Base-by-base conservation (phyloP, 2,113 vertebrate genomes). In the Bambusicola thoracicus region DNA sequence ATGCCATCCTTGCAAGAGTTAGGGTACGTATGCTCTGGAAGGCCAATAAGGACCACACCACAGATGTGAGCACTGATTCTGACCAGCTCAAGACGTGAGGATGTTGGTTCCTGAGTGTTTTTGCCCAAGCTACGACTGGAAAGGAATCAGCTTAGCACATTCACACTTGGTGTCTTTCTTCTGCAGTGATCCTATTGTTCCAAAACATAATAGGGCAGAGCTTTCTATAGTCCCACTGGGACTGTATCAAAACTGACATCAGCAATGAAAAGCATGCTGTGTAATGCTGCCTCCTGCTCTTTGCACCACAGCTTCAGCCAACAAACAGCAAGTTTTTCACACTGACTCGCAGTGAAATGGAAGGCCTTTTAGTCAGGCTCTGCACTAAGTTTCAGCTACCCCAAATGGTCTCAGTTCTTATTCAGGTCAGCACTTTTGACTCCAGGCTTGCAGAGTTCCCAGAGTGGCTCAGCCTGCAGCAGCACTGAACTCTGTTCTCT, bases 161-260 rank as follows among this genome's bases (percentile, higher is more conserved):
- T 93, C 14, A 1, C 80, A 78, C 53, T 95, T 25, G 84, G 78
- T 97, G 95, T 96, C 97, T 97, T 97, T 96, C 96, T 94, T 96
- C 85, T 91, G 84, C 80, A 95, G 83, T 61, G 89, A 85, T 90
- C 90, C 95, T 97, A 97, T 98, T 98, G 98, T 98, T 97, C 95
- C 95, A 56, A 86, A 95, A 92, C 93, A 97, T 96, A 98, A 98
- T 97, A 89, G 96, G 88, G 78, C 96, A 97, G 95, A 77, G 93
- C 92, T 97, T 94, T 96, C 96, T 96, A 85, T 94, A 91, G 85
- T 97, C 96, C 97, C 97, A 78, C 13, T 96, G 97, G 97, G 94
- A 89, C 84, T 58, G 93, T 95, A 96, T 94, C 96, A 96, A 97
- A 97, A 97, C 97, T 97, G 96, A 95, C 96, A 97, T 97, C 96